phyloP scores from a whole-genome alignment of 2,888 invertebrate genomes.

The Aporophyla nigra region DNA sequence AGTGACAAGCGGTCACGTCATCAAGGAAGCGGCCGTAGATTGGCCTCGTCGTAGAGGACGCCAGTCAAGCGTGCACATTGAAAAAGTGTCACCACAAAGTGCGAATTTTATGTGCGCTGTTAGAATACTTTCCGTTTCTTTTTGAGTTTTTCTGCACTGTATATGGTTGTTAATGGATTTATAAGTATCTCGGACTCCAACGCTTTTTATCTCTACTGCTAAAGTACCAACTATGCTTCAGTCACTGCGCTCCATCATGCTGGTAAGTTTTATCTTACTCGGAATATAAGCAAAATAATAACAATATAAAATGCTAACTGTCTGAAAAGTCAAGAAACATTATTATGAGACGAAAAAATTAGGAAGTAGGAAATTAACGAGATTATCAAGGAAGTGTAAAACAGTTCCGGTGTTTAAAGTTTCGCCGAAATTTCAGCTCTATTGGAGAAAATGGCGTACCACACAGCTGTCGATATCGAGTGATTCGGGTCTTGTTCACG shows the following conservation, averaged over 20 bases:
- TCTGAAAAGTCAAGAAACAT: conserved; percentile 10
- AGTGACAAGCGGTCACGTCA: conserved; percentile 70
- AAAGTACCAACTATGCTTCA: not conserved
- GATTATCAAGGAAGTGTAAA: conserved; percentile 33
- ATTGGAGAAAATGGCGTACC: conserved; percentile 23
- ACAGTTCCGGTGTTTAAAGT: conserved; percentile 35
- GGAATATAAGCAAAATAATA: not conserved
- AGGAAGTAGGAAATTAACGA: conserved; percentile 42
- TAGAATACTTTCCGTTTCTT: conserved; percentile 52
- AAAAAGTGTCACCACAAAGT: conserved; percentile 68
- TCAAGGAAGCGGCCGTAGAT: conserved; percentile 77
- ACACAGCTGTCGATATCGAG: conserved; percentile 33
- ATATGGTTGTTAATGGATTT: conserved; percentile 47
- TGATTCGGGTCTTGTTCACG: conserved; percentile 45
- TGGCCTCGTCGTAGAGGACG: conserved; percentile 78
- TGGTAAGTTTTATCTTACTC: not conserved
- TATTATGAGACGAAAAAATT: conserved; percentile 9
- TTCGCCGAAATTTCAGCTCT: conserved; percentile 18
- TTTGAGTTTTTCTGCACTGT: conserved; percentile 17
- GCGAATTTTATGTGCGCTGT: conserved; percentile 36
- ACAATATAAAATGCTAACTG: not conserved
- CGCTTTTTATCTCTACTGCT: conserved; percentile 2
- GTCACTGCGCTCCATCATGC: not conserved
- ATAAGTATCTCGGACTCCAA: conserved; percentile 18
- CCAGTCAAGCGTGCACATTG: conserved; percentile 76